Conservation (phyloP, 2,888 invertebrate genomes). For the Eutolmus rufibarbis region DNA sequence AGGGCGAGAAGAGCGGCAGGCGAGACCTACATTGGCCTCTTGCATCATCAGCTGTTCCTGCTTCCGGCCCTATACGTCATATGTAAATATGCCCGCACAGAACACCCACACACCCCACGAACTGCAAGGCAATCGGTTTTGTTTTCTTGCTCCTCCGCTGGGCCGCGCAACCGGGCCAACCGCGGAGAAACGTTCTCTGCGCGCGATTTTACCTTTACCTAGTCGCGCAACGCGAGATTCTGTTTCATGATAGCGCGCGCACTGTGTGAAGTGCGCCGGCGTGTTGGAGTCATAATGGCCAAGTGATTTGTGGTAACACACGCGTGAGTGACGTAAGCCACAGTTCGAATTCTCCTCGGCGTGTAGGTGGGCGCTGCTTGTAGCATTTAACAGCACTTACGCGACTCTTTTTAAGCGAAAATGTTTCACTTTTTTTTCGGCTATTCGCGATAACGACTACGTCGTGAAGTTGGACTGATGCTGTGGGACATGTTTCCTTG, state of each 20-base stretch:
- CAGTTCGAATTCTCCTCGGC: not conserved
- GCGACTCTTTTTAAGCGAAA: not conserved
- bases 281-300: conserved; percentile 28
- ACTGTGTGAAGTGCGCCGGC: conserved; percentile 25
- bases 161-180: not conserved
- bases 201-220: not conserved
- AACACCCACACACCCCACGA: conserved; percentile 9
- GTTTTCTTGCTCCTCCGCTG: not conserved
- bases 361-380: conserved; percentile 39
- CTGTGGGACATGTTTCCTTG: not conserved
- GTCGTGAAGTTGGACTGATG: not conserved
- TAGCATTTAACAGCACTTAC: conserved; percentile 20
- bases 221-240: not conserved
- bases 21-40: conserved; percentile 16
- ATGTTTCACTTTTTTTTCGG: not conserved
- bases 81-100: conserved; percentile 27
- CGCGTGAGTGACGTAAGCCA: conserved; percentile 38
- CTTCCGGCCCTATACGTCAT: conserved; percentile 40
- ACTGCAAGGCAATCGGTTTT: not conserved
- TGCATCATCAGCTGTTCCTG: conserved; percentile 27
- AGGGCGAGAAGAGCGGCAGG: not conserved
- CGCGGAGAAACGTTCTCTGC: not conserved
- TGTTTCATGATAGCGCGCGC: conserved; percentile 3
- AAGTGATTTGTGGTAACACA: conserved; percentile 32
- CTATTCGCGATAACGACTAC: not conserved